A percentile compares a stretch with the other conserved stretches of the same genome.
These are phyloP conservation scores for Kryptolebias marmoratus DNA, from an alignment of 2,113 vertebrate genomes.

Conservation along the genomic window DNA sequence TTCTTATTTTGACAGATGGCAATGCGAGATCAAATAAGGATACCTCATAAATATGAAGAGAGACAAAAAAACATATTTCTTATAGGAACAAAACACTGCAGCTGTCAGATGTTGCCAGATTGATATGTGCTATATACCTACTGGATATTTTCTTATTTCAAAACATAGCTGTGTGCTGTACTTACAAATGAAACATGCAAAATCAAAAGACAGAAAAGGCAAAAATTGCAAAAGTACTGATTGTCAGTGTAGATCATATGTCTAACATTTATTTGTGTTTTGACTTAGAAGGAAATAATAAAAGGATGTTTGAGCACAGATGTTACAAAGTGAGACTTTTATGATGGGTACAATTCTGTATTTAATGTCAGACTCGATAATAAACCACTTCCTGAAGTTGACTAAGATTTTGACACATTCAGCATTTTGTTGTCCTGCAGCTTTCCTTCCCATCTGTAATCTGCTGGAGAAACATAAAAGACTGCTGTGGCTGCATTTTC, in stretches of 20 bases:
- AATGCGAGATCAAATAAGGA: slow-evolving; percentile 28
- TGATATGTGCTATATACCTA: slow-evolving; percentile 14
- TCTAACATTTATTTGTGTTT: background rate
- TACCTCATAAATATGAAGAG: slow-evolving; percentile 10
- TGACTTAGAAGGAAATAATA: too few species aligned
- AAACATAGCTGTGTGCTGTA: slow-evolving; percentile 5
- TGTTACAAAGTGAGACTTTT: background rate
- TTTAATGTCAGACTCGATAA: slow-evolving; percentile 40
- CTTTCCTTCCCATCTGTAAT: slow-evolving; percentile 53
- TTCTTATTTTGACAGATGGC: slow-evolving; percentile 33
- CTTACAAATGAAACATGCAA: slow-evolving; percentile 20
- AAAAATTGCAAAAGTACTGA: background rate
- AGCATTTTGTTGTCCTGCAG: slow-evolving; percentile 49
- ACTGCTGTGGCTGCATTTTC: slow-evolving; percentile 54
- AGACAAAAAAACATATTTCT: background rate
- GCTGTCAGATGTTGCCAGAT: slow-evolving; percentile 38
- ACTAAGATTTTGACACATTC: slow-evolving; percentile 47
- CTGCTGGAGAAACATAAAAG: slow-evolving; percentile 57
- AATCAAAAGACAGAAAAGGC: background rate
- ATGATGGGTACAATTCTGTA: slow-evolving; percentile 17
- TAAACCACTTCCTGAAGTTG: slow-evolving; percentile 54
- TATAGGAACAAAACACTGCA: slow-evolving; percentile 1
- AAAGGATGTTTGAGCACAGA: too few species aligned
- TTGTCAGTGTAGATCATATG: slow-evolving; percentile 10
- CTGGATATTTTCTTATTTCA: slow-evolving; percentile 14